phyloP scores from a whole-genome alignment of 2,113 vertebrate genomes.

The Sinocyclocheilus maitianheensis region DNA sequence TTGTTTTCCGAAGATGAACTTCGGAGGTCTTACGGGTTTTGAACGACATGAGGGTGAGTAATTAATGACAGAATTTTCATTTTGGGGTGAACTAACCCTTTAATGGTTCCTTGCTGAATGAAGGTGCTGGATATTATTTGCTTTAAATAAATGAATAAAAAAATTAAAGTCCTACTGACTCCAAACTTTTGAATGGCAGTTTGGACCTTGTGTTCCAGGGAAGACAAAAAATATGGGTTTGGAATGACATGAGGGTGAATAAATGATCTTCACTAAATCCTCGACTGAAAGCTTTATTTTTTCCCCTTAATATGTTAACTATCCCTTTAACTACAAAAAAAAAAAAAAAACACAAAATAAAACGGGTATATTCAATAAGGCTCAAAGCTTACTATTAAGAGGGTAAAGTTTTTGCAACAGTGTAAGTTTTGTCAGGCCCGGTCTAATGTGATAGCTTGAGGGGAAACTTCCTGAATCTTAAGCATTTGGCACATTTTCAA shows the following conservation, averaged over 20 bases:
- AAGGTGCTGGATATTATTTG: background rate
- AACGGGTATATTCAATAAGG: background rate
- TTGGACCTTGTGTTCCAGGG: background rate
- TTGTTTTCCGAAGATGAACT: too few species aligned
- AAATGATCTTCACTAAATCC: background rate
- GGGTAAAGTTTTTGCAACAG: slow-evolving; percentile 27
- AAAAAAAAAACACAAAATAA: background rate
- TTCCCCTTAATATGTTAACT: background rate
- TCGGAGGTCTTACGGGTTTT: too few species aligned
- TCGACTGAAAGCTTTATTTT: background rate
- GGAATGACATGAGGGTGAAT: background rate
- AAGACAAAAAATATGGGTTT: background rate
- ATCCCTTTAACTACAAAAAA: background rate
- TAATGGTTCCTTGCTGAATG: background rate
- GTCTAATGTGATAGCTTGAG: slow-evolving; percentile 28
- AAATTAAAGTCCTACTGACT: background rate
- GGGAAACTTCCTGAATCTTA: slow-evolving; percentile 23
- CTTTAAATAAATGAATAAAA: background rate
- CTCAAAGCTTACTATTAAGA: background rate
- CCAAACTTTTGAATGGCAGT: background rate
- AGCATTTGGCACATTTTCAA: slow-evolving; percentile 30
- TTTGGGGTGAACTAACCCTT: too few species aligned
- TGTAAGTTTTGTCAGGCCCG: slow-evolving; percentile 18
- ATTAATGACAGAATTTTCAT: too few species aligned
- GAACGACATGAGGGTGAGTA: too few species aligned